Evolutionary conservation across 2,113 vertebrate species (phyloP).

Genomic region (Petrocephalus zakoni): DNA sequence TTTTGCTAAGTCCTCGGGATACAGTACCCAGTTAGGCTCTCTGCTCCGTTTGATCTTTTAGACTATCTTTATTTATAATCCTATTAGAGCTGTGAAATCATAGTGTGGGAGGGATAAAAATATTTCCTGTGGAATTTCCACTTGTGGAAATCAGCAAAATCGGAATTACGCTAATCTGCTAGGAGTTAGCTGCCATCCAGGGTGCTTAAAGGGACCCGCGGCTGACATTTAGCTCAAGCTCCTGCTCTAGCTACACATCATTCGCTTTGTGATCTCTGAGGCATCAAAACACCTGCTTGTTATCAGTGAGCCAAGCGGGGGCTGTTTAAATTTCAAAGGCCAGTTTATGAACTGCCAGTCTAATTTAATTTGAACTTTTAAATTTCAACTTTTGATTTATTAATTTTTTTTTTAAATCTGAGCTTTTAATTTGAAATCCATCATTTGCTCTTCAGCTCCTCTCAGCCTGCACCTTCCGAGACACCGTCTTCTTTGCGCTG

Average conservation of each 20-base stretch:
- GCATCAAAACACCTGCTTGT: neutral
- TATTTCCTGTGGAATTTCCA: neutral
- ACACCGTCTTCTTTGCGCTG: conserved; percentile 61
- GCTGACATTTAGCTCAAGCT: neutral
- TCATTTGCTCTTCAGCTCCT: conserved; percentile 45
- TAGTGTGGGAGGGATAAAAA: neutral
- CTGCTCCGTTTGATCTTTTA: neutral
- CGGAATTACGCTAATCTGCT: neutral
- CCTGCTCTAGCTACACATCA: neutral
- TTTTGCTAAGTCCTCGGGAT: neutral
- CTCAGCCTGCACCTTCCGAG: conserved; percentile 51
- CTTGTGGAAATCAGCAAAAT: neutral
- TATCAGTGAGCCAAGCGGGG: neutral
- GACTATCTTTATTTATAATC: neutral
- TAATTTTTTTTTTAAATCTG: neutral
- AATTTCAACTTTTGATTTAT: neutral
- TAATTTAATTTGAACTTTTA: neutral
- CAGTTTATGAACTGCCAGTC: neutral
- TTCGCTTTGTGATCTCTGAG: neutral
- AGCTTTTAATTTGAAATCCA: neutral
- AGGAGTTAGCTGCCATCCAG: neutral
- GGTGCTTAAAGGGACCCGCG: neutral
- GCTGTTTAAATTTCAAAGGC: neutral
- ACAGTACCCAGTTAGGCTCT: neutral
- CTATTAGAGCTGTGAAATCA: neutral